Evolutionary conservation across 2,797 vertebrate genomes (phyloP), one percentile per base, ranked within the genome.

Genomic region (Valencia hispanica): DNA sequence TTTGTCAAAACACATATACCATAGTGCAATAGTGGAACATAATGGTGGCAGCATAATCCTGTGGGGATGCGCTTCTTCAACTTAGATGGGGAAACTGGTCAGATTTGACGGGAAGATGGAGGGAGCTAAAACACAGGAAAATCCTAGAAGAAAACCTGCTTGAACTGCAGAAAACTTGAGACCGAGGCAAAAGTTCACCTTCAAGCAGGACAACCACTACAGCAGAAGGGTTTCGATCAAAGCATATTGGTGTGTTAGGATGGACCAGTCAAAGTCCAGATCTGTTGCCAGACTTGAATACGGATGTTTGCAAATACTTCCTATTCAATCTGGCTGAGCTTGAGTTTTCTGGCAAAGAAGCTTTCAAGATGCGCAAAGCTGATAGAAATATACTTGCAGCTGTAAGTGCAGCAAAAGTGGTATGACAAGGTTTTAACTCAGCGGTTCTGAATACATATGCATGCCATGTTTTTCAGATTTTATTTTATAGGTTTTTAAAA

Each of bases 401-500:
- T 53, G 8, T 53, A 53, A 53, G 51, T 25, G 22, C 22, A 51
- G 50, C 47, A 48, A 48, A 18, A 17, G 17, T 3, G 15, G 15
- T 48, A 3, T 18, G 3, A 2, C 22, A 36, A 65, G 11, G 5
- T 5, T 6, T 27, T 15, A 36, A 66, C 5, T 53, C 51, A 53
- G 22, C 9, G n/a, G 22, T 22, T 8, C 22, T n/a, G 22, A 25
- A 53, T n/a, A 10, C 36, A 15, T 41, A 53, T 22, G 69, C 18
- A 15, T 14, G 65, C 57, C 57, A 36, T 63, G 32, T 39, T 39
- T 65, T 36, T 39, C 34, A 39, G 34, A 65, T 61, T 18, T 32
- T 61, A 65, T 61, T 18, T 32, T 61, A 14, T 0, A n/a, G 55
- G 18, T 22, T 47, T 87, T 70, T 70, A 72, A 61, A 61, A 61